Conservation (phyloP, 1,140 invertebrate genomes). For the silkworm (Bombyx mori) region DNA sequence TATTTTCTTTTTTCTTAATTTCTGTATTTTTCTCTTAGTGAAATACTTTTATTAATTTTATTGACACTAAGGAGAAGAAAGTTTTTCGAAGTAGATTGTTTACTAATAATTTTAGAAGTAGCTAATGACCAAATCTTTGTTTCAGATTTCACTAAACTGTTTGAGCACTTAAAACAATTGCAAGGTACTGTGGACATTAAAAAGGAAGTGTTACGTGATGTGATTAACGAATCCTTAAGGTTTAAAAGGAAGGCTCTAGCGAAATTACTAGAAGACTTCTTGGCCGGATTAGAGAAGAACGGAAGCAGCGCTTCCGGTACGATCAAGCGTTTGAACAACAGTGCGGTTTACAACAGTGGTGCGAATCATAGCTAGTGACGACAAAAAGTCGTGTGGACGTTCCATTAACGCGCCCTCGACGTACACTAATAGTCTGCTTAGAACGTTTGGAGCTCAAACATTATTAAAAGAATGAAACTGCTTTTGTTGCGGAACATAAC, state of each 20-base stretch:
- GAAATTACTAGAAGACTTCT: slow-evolving; percentile 70
- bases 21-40: too few relatives aligned
- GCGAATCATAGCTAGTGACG: slow-evolving; percentile 52
- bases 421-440: not conserved
- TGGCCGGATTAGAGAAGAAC: slow-evolving; percentile 62
- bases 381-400: not conserved
- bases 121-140: slow-evolving; percentile 24
- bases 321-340: slow-evolving; percentile 40
- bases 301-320: slow-evolving; percentile 58
- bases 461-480: not conserved
- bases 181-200: slow-evolving; percentile 74
- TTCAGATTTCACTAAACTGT: slow-evolving; percentile 77
- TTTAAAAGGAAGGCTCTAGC: slow-evolving; percentile 80
- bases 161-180: slow-evolving; percentile 75
- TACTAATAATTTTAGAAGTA: too few relatives aligned
- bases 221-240: slow-evolving; percentile 79
- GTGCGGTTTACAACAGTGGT: slow-evolving; percentile 27
- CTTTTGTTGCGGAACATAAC: too few relatives aligned
- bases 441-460: not conserved
- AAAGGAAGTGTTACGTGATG: slow-evolving; percentile 75
- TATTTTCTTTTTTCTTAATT: too few relatives aligned
- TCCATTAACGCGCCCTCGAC: not conserved
- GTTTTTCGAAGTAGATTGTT: too few relatives aligned
- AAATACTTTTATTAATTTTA: too few relatives aligned
- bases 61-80: too few relatives aligned